Evolutionary conservation across 2,888 invertebrate species (phyloP).

Genomic region (Megalurothrips usitatus): DNA sequence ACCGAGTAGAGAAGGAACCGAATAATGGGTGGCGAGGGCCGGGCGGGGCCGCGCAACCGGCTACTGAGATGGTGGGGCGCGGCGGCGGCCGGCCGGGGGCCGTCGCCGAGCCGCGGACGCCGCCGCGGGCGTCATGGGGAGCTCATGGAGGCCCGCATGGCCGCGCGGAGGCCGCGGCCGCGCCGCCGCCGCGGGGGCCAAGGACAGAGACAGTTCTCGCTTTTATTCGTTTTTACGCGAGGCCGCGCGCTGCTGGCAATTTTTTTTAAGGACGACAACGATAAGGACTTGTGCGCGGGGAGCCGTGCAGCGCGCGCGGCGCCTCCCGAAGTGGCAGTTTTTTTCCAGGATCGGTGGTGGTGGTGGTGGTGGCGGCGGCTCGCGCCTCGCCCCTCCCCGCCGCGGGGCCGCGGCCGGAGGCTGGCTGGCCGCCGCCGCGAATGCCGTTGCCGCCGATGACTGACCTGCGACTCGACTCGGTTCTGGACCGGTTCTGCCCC

Average conservation of each 20-base stretch:
- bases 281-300: not conserved
- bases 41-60: slow-evolving; percentile 30
- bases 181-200: no score
- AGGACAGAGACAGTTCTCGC: not conserved
- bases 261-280: no score
- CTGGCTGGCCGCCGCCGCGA: no score
- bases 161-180: not conserved
- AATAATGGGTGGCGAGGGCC: not conserved
- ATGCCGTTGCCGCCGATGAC: no score
- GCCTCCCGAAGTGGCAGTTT: not conserved
- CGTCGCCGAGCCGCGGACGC: not conserved
- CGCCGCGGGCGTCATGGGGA: not conserved
- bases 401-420: no score
- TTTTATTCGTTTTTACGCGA: not conserved
- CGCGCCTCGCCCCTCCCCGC: no score
- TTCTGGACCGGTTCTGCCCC: no score
- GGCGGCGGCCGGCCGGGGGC: not conserved
- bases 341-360: no score
- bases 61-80: not conserved
- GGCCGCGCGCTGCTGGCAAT: not conserved
- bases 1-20: slow-evolving; percentile 14
- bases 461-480: no score
- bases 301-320: not conserved
- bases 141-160: not conserved
- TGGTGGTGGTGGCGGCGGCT: not conserved